A percentile compares a stretch with the other conserved stretches of the same genome.
Evolutionary conservation across 2,113 vertebrate species (phyloP).

Genomic region (Gulo gulo): DNA sequence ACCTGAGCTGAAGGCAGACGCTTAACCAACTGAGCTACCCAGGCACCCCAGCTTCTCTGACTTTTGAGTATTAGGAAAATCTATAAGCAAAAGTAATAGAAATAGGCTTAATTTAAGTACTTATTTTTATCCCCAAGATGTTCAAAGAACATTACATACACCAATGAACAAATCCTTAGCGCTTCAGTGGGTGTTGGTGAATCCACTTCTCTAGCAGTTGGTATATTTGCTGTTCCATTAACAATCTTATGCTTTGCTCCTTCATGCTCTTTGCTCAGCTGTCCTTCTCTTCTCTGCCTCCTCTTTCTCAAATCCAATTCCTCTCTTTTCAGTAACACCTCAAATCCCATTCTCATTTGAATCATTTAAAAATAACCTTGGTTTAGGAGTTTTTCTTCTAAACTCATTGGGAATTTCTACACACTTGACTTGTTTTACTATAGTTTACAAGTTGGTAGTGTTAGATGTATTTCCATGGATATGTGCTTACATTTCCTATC

Average conservation of each 20-base stretch:
- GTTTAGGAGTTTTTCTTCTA: neutral
- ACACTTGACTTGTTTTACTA: neutral
- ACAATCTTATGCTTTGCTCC: neutral
- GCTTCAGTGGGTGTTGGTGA: neutral
- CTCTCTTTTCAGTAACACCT: neutral
- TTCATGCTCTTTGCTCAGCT: neutral
- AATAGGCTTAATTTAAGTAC: neutral
- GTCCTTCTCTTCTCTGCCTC: neutral
- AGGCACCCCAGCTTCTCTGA: neutral
- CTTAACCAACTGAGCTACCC: neutral
- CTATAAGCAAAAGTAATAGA: neutral
- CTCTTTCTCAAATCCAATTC: neutral
- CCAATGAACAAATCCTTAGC: neutral
- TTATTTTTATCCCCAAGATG: neutral
- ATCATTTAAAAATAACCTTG: neutral
- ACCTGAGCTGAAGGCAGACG: neutral
- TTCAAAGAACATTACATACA: neutral
- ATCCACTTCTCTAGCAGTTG: neutral
- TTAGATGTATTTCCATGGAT: neutral
- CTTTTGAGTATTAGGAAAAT: constrained; percentile 31
- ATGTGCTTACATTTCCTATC: neutral
- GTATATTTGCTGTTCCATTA: neutral
- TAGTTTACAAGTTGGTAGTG: neutral
- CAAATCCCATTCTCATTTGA: neutral
- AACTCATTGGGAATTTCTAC: neutral